Evolutionary conservation across 2,797 vertebrate species (phyloP), one percentile per base, ranked within the genome.

Genomic region (Acanthopagrus latus): DNA sequence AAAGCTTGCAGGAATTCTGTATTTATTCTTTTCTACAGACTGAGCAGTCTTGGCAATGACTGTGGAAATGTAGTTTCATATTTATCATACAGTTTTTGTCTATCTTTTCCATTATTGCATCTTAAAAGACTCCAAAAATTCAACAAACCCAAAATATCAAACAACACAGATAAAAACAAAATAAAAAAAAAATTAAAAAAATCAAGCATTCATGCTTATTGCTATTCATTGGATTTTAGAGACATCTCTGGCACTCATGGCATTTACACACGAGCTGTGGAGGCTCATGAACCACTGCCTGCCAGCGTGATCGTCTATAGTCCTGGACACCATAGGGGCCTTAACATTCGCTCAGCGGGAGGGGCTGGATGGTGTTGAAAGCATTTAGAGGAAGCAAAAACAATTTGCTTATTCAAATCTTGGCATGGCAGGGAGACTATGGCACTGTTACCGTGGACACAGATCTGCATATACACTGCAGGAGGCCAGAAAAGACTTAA

Each of bases 201-300:
- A 27, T 27, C 20, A 47, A 33, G 48, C 41, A 1, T 43, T 29
- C 27, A 8, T 29, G 29, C 50, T 62, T 57, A 16, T 67, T 76
- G 62, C 7, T 77, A 63, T 65, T 69, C 50, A 64, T 68, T 75
- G 63, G 4, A 77, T 84, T 68, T 57, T 72, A 60, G 18, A 66
- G 23, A 33, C 6, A 38, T 46, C 46, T 43, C 23, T 17, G 0
- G 52, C 33, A 59, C 23, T 43, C 25, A n/a, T 33, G 29, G 29
- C 51, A 14, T 44, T 10, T n/a, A 43, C 60, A 33, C 3, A 1
- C 33, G 29, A 64, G 44, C 63, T 50, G 17, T 25, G 25, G 51
- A 51, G 46, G 23, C 64, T 50, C 33, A 50, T 55, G 23, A 44
- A 51, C 33, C n/a, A 6, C 21, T 33, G 68, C 58, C 74, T 78